phyloP scores from a whole-genome alignment of 2,888 invertebrate genomes.

The Eumerus sabulonum region DNA sequence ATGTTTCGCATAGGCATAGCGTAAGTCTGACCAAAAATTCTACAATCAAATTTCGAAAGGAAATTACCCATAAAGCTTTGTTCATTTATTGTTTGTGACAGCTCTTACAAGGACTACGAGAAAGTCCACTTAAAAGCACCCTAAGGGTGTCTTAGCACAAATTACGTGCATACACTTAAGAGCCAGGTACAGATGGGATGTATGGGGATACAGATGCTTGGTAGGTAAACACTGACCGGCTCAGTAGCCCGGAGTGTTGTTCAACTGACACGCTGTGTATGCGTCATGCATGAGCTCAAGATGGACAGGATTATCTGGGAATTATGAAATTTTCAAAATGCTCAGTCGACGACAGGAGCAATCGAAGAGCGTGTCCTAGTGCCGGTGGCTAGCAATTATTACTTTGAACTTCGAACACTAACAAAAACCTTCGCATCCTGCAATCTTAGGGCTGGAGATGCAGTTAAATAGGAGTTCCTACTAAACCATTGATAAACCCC shows the following conservation, averaged over 20 bases:
- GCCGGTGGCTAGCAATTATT: slow-evolving; percentile 47
- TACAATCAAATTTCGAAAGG: slow-evolving; percentile 65
- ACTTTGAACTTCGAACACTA: slow-evolving; percentile 34
- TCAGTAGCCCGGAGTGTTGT: slow-evolving; percentile 3
- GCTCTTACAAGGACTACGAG: slow-evolving; percentile 68
- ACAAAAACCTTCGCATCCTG: slow-evolving; percentile 43
- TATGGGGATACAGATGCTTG: too few relatives aligned
- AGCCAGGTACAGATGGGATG: too few relatives aligned
- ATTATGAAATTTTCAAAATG: slow-evolving; percentile 61
- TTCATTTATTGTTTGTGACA: slow-evolving; percentile 70
- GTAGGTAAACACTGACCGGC: neutral
- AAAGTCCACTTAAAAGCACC: slow-evolving; percentile 65
- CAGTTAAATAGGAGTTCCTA: neutral
- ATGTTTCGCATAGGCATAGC: too few relatives aligned
- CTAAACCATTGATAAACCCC: slow-evolving; percentile 60
- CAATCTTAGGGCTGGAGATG: neutral
- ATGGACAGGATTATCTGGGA: slow-evolving; percentile 52
- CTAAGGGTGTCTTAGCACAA: slow-evolving; percentile 60
- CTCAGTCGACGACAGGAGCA: slow-evolving; percentile 15
- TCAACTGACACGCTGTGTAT: slow-evolving; percentile 45
- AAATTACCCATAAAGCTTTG: slow-evolving; percentile 65
- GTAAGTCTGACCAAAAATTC: slow-evolving; percentile 32
- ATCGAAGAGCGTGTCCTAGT: neutral
- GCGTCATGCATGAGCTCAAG: slow-evolving; percentile 38
- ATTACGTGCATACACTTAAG: slow-evolving; percentile 49